These are phyloP conservation scores for Pteropus rufus DNA, from an alignment of 2,797 vertebrate species.

Conservation along the genomic window DNA sequence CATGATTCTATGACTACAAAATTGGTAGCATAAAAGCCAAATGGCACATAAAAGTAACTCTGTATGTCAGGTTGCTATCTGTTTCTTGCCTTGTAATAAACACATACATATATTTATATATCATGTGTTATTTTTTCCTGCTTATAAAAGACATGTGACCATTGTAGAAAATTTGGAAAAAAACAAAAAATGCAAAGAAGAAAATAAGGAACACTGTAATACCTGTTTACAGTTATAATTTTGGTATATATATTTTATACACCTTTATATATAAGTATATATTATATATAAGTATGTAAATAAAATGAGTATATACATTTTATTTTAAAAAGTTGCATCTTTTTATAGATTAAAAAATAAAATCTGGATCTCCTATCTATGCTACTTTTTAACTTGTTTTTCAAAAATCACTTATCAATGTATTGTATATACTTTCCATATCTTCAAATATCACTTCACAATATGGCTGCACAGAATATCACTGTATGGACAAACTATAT, in stretches of 20 bases:
- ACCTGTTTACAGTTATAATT: neutral
- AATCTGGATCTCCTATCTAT: neutral
- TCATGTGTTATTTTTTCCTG: neutral
- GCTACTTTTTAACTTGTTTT: neutral
- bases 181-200: neutral
- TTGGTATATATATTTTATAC: neutral
- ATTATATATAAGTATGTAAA: neutral
- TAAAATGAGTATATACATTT: neutral
- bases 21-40: neutral
- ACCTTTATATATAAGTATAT: neutral
- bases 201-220: neutral
- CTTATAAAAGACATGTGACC: neutral
- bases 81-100: neutral
- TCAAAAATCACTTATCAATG: neutral
- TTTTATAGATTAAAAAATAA: conserved; percentile 27
- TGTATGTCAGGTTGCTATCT: neutral
- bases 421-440: neutral
- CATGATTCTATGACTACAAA: conserved; percentile 39
- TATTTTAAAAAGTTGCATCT: neutral
- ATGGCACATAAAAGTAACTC: conserved; percentile 19
- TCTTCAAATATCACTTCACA: neutral
- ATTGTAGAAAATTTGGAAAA: neutral
- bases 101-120: neutral
- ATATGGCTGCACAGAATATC: neutral
- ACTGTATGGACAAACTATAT: neutral